Evolutionary conservation across 2,797 vertebrate species (phyloP), one percentile per base, ranked within the genome.

Genomic region (Galaxias olidus): DNA sequence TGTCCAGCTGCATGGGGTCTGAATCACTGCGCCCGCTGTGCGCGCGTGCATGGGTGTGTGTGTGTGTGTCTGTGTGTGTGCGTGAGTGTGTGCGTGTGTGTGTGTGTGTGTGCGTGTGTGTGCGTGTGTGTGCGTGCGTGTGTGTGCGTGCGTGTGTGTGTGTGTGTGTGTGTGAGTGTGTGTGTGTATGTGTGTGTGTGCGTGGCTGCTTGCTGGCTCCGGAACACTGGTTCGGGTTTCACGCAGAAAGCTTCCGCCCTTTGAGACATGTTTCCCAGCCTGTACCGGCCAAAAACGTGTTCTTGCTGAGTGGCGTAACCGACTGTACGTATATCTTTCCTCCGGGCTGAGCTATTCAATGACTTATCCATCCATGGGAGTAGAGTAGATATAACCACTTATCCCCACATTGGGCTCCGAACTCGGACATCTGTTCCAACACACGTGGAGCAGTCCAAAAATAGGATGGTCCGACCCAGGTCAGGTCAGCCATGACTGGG

Each of bases 361-460:
- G 42, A 58, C 55, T 58, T 15, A 46, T 7, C 9, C 1, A 69
- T 30, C 30, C 30, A 5, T 30, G 30, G 30, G 30, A 30, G 30
- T 30, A n/a, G n/a, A n/a, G 30, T 30, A 12, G 50, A 58, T 70
- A 6, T 58, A 70, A 53, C 20, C 79, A 58, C 66, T 57, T 81
- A 69, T 59, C 70, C 77, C 66, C 73, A 77, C 77, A 85, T 83
- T 87, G 6, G 30, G 30, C 65, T 70, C 76, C 5, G 65, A 74
- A 58, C 64, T 69, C 47, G 69, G 76, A 76, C 84, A 89, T 86
- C 68, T 87, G 87, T 69, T 87, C 49, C 10, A 63, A 71, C 64
- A 62, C 55, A 45, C 64, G 75, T 69, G 60, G 65, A 71, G 63
- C 72, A 49, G 60, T 56, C 77, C 81, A 78, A 66, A 86, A 87